Evolutionary conservation across 2,888 invertebrate species (phyloP).

Genomic region (Alviniconcha strummeri): DNA sequence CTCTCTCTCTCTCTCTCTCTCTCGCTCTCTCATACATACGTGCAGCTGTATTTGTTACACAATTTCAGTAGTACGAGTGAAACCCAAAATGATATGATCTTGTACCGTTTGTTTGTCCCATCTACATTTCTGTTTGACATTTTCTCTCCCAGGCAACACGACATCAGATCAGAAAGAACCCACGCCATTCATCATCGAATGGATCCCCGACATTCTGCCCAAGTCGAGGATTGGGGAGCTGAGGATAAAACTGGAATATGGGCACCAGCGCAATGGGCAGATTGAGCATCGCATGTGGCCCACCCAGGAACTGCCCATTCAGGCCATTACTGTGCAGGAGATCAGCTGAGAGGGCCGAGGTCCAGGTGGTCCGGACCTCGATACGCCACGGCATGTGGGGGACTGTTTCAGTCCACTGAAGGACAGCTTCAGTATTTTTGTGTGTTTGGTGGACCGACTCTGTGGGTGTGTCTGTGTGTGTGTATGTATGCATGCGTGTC

Average conservation of each 20-base stretch:
- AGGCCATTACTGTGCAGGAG: constrained; percentile 56
- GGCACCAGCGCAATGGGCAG: constrained; percentile 79
- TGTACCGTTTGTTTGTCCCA: too few species aligned
- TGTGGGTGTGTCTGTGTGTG: too few species aligned
- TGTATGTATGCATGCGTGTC: too few species aligned
- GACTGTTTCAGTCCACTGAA: background rate
- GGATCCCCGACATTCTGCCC: constrained; percentile 84
- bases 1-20: too few species aligned
- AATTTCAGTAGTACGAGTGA: too few species aligned
- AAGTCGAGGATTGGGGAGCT: constrained; percentile 83
- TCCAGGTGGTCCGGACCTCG: too few species aligned
- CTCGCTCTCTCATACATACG: too few species aligned
- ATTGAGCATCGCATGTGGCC: constrained; percentile 58
- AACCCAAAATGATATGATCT: too few species aligned
- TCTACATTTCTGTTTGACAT: background rate
- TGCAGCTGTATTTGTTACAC: too few species aligned
- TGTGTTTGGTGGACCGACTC: too few species aligned
- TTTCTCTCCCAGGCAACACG: constrained; percentile 74
- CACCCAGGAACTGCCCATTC: constrained; percentile 37
- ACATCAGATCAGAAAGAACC: constrained; percentile 78
- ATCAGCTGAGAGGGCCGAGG: constrained; percentile 28
- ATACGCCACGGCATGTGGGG: too few species aligned
- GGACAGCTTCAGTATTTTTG: background rate
- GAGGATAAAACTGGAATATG: constrained; percentile 83
- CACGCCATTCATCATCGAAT: constrained; percentile 83